phyloP scores from a whole-genome alignment of 37 sponge, comb jelly and placozoan genomes.

The Tethya wilhelma region DNA sequence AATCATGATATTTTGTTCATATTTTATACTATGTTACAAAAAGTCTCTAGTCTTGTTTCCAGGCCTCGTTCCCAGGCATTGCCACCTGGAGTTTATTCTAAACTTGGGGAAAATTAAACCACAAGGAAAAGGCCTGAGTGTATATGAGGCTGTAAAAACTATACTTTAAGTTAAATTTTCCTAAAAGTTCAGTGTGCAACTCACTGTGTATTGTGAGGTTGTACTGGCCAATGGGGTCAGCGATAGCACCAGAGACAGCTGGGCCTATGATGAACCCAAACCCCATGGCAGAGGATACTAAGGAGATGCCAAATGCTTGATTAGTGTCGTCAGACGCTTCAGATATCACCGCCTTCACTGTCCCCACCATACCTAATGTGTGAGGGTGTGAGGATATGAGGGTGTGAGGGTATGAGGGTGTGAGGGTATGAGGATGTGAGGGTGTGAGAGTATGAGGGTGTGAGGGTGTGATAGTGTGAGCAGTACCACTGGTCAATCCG shows the following conservation, averaged over 20 bases:
- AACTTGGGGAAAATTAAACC: no score
- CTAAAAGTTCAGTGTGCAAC: background rate
- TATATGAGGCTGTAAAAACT: background rate
- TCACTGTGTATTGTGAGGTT: constrained; percentile 59
- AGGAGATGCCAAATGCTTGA: constrained; percentile 67
- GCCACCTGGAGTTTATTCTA: no score
- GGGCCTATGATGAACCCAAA: constrained; percentile 73
- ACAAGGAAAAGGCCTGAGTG: no score
- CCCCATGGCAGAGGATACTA: constrained; percentile 52
- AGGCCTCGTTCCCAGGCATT: constrained; percentile 31
- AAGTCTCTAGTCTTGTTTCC: no score
- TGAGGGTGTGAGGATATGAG: background rate
- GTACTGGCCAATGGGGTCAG: constrained; percentile 81
- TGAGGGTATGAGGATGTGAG: no score
- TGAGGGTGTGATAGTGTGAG: no score
- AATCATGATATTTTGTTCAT: no score
- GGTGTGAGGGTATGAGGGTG: no score
- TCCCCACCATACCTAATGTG: constrained; percentile 55
- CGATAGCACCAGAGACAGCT: constrained; percentile 59
- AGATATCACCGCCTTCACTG: constrained; percentile 76
- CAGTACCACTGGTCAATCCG: constrained; percentile 73
- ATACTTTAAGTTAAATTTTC: background rate
- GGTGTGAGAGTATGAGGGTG: no score
- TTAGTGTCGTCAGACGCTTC: constrained; percentile 65
- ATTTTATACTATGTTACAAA: no score